A percentile compares a stretch with the other conserved stretches of the same genome.
These are phyloP conservation scores for Diplodus sargus DNA, from an alignment of 2,797 vertebrate genomes.

Conservation along the genomic window DNA sequence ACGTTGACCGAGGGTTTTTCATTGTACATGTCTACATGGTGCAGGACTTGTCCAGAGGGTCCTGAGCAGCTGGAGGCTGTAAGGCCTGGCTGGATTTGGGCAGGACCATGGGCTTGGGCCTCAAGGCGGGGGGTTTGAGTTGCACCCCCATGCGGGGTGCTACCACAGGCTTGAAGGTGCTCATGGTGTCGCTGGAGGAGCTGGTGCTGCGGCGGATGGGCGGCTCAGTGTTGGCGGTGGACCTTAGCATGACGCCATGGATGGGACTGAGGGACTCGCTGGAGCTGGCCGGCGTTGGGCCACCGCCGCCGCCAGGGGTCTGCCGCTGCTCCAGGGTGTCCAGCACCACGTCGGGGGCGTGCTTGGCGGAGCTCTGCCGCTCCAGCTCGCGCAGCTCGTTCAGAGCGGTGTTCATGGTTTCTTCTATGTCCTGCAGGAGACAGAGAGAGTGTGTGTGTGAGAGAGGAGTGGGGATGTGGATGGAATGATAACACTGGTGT, in stretches of 20 bases:
- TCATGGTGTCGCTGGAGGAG: slow-evolving; percentile 93
- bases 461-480: background rate
- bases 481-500: background rate
- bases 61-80: slow-evolving; percentile 84
- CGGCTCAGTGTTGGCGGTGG: slow-evolving; percentile 86
- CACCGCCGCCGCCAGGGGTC: slow-evolving; percentile 84
- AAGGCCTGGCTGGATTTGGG: slow-evolving; percentile 88
- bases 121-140: slow-evolving; percentile 95
- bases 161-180: slow-evolving; percentile 96
- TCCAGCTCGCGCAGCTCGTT: slow-evolving; percentile 98
- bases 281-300: slow-evolving; percentile 84
- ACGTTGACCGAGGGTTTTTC: slow-evolving; percentile 40
- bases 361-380: slow-evolving; percentile 95
- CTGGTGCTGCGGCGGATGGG: slow-evolving; percentile 93
- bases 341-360: slow-evolving; percentile 97
- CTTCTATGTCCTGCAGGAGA: slow-evolving; percentile 93
- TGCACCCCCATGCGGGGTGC: slow-evolving; percentile 97
- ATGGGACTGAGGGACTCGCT: slow-evolving; percentile 89
- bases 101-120: slow-evolving; percentile 96
- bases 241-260: slow-evolving; percentile 76
- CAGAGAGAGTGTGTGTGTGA: slow-evolving; percentile 6
- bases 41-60: slow-evolving; percentile 96
- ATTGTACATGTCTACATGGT: slow-evolving; percentile 88
- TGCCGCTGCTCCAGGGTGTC: slow-evolving; percentile 97
- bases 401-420: slow-evolving; percentile 98